These are phyloP conservation scores for Lepidothrix coronata DNA, from an alignment of 2,113 vertebrate genomes.

Conservation along the genomic window DNA sequence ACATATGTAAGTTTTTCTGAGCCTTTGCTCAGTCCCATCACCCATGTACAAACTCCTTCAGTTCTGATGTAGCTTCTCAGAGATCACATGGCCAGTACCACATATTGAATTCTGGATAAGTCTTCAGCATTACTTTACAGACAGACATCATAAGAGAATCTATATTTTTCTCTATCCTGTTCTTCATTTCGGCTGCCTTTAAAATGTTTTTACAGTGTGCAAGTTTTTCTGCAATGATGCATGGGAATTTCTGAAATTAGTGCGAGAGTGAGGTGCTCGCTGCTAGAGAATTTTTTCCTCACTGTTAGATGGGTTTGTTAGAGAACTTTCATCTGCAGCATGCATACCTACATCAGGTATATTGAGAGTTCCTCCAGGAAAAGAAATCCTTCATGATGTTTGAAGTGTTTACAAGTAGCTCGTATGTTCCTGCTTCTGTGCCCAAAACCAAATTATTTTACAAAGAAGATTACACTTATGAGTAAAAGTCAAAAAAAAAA, in stretches of 20 bases:
- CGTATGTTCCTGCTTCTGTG: not conserved
- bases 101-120: not conserved
- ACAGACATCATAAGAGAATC: not conserved
- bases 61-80: not conserved
- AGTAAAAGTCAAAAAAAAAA: not conserved
- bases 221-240: not conserved
- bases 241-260: not conserved
- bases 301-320: not conserved
- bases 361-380: not conserved
- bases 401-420: not conserved
- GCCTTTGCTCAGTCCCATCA: not conserved
- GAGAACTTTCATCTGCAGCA: not conserved
- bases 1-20: not conserved
- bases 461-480: not conserved
- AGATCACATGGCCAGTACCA: fast-evolving
- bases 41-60: not conserved
- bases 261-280: not conserved
- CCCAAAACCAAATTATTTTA: not conserved
- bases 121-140: not conserved
- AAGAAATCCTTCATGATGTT: not conserved
- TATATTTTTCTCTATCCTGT: not conserved
- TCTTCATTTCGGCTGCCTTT: not conserved
- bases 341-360: not conserved
- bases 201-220: not conserved
- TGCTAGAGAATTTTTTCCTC: not conserved